These are phyloP conservation scores for Lycophotia porphyrea DNA, from an alignment of 2,888 invertebrate genomes.

Conservation along the genomic window DNA sequence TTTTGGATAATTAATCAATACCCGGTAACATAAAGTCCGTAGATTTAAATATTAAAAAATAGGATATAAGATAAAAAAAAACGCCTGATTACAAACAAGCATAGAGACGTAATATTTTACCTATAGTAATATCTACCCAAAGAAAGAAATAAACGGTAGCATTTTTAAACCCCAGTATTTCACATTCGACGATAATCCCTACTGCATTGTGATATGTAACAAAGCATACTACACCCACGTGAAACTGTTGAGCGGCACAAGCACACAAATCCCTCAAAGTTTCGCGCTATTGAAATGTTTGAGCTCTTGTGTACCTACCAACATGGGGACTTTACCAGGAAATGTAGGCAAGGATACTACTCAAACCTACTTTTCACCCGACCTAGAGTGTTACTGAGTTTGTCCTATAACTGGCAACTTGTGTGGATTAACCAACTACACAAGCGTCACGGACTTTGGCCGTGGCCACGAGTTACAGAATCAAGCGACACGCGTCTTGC, in stretches of 20 bases:
- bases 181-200: not conserved
- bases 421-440: too few relatives aligned
- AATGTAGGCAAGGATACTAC: not conserved
- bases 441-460: not conserved
- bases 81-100: not conserved
- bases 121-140: not conserved
- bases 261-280: constrained; percentile 38
- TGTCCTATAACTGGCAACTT: not conserved
- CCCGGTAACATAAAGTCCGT: too few relatives aligned
- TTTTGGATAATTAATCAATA: not conserved
- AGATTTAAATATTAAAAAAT: not conserved
- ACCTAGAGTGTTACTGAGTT: not conserved
- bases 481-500: not conserved
- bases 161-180: not conserved
- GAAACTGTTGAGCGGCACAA: not conserved
- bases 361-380: not conserved
- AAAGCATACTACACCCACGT: constrained; percentile 15
- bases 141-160: not conserved
- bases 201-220: not conserved
- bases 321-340: constrained; percentile 5
- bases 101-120: not conserved
- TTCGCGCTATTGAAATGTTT: constrained; percentile 26
- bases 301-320: constrained; percentile 3
- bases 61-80: not conserved
- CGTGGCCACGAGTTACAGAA: not conserved